Percentiles rank a stretch among this genome's conserved stretches.
phyloP scores from a whole-genome alignment of 2,888 invertebrate genomes.

The Caenorhabditis virilis region DNA sequence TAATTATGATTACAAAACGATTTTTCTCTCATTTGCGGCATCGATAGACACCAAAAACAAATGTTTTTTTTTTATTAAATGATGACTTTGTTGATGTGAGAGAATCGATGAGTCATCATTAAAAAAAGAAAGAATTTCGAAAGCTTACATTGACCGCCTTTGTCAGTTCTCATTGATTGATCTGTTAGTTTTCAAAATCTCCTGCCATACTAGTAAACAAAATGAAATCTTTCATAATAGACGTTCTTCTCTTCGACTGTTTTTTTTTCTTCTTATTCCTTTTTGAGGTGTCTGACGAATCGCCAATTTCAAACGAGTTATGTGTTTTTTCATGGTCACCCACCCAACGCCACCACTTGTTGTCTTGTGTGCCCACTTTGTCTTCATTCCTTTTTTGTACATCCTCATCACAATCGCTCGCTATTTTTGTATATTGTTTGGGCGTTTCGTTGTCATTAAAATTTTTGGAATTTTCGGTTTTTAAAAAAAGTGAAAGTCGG shows the following conservation, averaged over 20 bases:
- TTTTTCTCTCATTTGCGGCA: no score
- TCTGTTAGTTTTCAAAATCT: not conserved
- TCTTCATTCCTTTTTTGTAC: not conserved
- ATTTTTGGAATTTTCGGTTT: no score
- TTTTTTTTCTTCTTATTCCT: not conserved
- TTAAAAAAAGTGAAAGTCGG: no score
- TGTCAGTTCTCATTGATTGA: not conserved
- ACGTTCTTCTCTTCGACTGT: no score
- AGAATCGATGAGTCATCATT: no score
- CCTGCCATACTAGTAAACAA: not conserved
- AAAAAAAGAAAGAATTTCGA: not conserved
- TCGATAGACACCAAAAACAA: no score
- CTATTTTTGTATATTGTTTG: not conserved
- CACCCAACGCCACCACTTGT: no score
- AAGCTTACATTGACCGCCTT: not conserved
- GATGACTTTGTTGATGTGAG: no score
- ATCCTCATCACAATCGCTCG: not conserved
- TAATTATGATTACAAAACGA: no score
- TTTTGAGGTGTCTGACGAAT: not conserved
- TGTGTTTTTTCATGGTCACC: conserved; percentile 10
- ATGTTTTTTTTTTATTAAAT: no score
- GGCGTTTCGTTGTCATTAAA: no score
- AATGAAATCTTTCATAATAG: not conserved
- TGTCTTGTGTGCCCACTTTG: no score
- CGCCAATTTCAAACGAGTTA: conserved; percentile 8